phyloP scores from a whole-genome alignment of 2,888 invertebrate genomes.

The Oxyteleia sp. region DNA sequence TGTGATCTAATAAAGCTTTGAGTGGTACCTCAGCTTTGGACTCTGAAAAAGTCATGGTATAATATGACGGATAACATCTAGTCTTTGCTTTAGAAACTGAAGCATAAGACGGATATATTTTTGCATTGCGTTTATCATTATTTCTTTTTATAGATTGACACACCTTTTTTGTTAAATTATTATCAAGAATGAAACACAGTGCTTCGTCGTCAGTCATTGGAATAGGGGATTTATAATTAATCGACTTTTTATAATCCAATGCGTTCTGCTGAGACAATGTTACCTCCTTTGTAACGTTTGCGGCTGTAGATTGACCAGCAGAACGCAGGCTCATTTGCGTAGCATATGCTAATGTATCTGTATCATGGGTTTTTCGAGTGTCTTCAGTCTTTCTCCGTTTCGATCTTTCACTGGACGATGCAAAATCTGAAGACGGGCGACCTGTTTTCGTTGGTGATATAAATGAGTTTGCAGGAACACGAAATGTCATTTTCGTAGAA shows the following conservation, averaged over 20 bases:
- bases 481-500: constrained; percentile 25
- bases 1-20: constrained; percentile 11
- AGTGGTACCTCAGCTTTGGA: constrained; percentile 5
- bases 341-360: constrained; percentile 13
- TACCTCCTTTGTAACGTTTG: constrained; percentile 11
- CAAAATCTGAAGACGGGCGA: background rate
- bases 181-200: constrained; percentile 9
- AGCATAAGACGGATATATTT: constrained; percentile 1
- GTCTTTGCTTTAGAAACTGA: constrained; percentile 12
- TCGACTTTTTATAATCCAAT: constrained; percentile 1
- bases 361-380: background rate
- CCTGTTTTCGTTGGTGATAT: background rate
- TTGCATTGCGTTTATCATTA: constrained; percentile 3
- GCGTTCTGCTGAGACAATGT: constrained; percentile 6
- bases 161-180: constrained; percentile 6
- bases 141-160: background rate
- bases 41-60: constrained; percentile 6
- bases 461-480: constrained; percentile 6
- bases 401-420: constrained; percentile 2
- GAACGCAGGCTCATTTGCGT: constrained; percentile 18
- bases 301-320: background rate
- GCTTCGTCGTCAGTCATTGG: constrained; percentile 6
- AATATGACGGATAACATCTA: constrained; percentile 6
- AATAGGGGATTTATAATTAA: constrained; percentile 2
- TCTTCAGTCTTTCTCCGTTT: constrained; percentile 7